Evolutionary conservation across 1,140 invertebrate species (phyloP).

Genomic region (Ostrea edulis): DNA sequence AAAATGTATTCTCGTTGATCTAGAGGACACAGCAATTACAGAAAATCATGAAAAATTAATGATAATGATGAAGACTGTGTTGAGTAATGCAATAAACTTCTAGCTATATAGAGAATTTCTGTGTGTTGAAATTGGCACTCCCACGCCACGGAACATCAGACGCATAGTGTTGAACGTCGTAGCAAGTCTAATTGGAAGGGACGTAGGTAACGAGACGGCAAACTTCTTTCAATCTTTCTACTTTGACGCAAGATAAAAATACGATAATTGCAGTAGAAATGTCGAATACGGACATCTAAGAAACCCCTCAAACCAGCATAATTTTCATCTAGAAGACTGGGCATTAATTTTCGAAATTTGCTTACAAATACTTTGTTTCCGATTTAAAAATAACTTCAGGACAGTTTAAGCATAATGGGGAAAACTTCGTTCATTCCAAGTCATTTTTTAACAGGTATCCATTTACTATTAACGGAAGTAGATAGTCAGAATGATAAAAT

Average conservation of each 20-base stretch:
- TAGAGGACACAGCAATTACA: neutral
- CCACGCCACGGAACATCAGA: neutral
- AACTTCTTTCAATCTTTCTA: neutral
- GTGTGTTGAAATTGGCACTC: slow-evolving; percentile 10
- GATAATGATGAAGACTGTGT: neutral
- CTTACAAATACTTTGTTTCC: no score
- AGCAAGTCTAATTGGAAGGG: neutral
- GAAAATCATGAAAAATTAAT: neutral
- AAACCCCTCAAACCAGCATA: no score
- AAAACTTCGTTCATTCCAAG: no score
- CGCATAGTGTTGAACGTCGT: neutral
- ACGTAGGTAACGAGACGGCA: neutral
- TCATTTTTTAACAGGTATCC: no score
- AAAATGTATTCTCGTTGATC: neutral
- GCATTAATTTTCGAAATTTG: no score
- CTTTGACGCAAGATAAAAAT: neutral
- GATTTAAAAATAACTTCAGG: no score
- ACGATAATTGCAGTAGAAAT: neutral
- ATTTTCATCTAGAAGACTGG: no score
- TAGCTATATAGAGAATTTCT: neutral
- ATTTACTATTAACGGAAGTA: no score
- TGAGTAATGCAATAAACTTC: neutral
- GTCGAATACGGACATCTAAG: neutral
- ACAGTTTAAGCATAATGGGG: no score
- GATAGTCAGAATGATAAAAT: no score